A percentile compares a stretch with the other conserved stretches of the same genome.
Conservation (phyloP, 37 sponge, comb jelly and placozoan genomes). For the Ephydatia muelleri region DNA sequence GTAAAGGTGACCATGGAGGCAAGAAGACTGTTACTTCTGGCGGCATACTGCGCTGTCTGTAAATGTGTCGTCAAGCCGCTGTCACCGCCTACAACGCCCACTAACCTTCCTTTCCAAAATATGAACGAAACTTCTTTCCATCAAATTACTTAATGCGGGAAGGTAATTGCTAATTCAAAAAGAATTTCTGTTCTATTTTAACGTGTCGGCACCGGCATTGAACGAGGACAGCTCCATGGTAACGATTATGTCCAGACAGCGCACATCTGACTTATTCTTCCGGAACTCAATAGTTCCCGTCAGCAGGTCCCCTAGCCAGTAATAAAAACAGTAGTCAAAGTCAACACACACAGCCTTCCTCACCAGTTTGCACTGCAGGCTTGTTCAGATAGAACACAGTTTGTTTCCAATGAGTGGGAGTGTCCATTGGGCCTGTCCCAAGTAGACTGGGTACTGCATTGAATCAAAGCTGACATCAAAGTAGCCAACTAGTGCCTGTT, state of each 20-base stretch:
- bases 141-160: neutral
- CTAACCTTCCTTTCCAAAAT: neutral
- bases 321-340: neutral
- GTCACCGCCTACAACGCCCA: neutral
- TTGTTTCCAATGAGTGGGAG: conserved; percentile 88
- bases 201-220: conserved; percentile 6
- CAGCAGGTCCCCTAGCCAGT: conserved; percentile 26
- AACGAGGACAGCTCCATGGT: conserved; percentile 29
- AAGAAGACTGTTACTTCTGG: neutral
- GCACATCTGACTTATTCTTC: conserved; percentile 33
- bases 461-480: conserved; percentile 65
- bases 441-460: conserved; percentile 2
- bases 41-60: neutral
- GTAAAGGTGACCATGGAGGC: neutral
- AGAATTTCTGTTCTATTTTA: conserved; percentile 15
- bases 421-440: conserved; percentile 56
- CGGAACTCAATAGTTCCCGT: conserved; percentile 15
- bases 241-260: conserved; percentile 24
- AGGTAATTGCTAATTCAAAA: conserved; percentile 7
- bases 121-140: neutral
- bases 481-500: conserved; percentile 73
- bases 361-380: conserved; percentile 61
- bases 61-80: no score
- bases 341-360: neutral
- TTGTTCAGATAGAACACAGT: conserved; percentile 64